Evolutionary conservation across 2,888 invertebrate species (phyloP), one percentile per base, ranked within the genome.

Genomic region (Arctia plantaginis): DNA sequence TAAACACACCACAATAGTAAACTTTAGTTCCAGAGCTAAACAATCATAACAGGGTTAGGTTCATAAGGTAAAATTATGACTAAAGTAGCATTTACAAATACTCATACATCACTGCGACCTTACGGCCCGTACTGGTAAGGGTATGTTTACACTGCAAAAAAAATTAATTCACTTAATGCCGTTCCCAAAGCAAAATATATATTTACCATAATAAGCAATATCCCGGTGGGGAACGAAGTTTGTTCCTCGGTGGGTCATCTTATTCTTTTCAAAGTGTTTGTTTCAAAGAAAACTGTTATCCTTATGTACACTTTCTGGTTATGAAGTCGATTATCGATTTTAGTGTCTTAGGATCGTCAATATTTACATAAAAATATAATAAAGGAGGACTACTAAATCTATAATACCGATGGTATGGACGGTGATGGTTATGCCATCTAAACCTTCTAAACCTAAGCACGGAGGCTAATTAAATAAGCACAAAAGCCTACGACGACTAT

Each of bases 21-120:
- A 59, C 64, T 41, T 10, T 23, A 59, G 68, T 71, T 66, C 44
- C 44, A 65, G 23, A 69, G 70, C 70, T 66, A 74, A 70, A 74
- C 70, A 70, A 70, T 74, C 44, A 41, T 47, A 41, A 55, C 4
- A 55, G 6, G 35, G n/a, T 64, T 71, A 65, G 41, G 33, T 39
- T 74, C 41, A n/a, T 59, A 12, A 67, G 64, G 20, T 69, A 65
- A 44, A 33, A 51, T 59, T 51, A 68, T 7, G 20, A 65, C 51
- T 71, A 41, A 74, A 44, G 44, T 67, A 47, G 35, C 47, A 64
- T 65, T 69, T 73, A 27, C 30, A 62, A 62, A 62, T 70, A 62
- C 69, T 47, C 69, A 70, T 59, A 66, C 33, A 20, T n/a, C 7
- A 68, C 67, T 47, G 35, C 6, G 47, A 64, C 41, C 35, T 68